Conservation (phyloP, 2,888 invertebrate species). For the Autographa gamma region DNA sequence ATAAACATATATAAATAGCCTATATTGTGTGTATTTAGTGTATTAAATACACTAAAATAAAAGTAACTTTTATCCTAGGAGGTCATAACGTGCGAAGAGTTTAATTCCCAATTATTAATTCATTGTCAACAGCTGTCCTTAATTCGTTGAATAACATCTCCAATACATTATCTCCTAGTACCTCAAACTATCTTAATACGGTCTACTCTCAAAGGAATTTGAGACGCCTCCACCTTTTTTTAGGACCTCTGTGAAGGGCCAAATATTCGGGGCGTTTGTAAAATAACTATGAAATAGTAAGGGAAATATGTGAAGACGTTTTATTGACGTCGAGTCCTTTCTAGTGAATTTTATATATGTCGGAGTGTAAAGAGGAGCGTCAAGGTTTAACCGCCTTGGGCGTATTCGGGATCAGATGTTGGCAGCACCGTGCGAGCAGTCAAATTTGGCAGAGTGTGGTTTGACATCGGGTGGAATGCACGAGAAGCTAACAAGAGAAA, state of each 20-base stretch:
- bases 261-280: conserved; percentile 31
- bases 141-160: not conserved
- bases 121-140: not conserved
- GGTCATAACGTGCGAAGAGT: too few species aligned
- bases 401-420: too few species aligned
- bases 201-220: conserved; percentile 33
- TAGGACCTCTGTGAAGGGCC: conserved; percentile 12
- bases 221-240: conserved; percentile 26
- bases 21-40: too few species aligned
- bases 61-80: too few species aligned
- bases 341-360: conserved; percentile 12
- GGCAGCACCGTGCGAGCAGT: too few species aligned
- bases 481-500: too few species aligned
- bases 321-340: conserved; percentile 14
- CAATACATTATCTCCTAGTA: not conserved
- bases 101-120: not conserved
- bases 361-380: too few species aligned
- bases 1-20: too few species aligned
- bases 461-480: too few species aligned
- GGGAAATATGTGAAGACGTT: conserved; percentile 22
- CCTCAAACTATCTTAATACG: conserved; percentile 17
- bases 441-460: too few species aligned
- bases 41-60: too few species aligned
- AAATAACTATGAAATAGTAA: conserved; percentile 46
- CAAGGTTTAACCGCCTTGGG: too few species aligned